Evolutionary conservation across 2,888 invertebrate species (phyloP).

Genomic region (Linnaemya tessellans): DNA sequence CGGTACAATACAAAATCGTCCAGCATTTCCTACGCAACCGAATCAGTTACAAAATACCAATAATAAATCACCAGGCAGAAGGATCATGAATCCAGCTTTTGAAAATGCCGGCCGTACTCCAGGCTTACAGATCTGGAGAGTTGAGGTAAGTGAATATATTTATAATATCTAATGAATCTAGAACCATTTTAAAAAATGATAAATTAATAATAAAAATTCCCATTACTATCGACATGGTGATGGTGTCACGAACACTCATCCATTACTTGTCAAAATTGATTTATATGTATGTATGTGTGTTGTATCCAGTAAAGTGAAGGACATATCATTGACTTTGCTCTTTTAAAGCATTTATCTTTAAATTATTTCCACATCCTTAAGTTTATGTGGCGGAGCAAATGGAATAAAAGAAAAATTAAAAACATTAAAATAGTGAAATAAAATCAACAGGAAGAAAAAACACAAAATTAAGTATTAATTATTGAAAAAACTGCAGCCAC

Average conservation of each 20-base stretch:
- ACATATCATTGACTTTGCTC: neutral
- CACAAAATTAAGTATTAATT: slow-evolving; percentile 66
- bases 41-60: slow-evolving; percentile 77
- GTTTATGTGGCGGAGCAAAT: slow-evolving; percentile 44
- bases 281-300: no score
- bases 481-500: slow-evolving; percentile 60
- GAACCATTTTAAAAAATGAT: no score
- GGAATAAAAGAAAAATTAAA: slow-evolving; percentile 29
- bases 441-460: slow-evolving; percentile 61
- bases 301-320: neutral
- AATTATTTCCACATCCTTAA: slow-evolving; percentile 64
- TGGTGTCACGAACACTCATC: no score
- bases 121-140: slow-evolving; percentile 83
- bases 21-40: slow-evolving; percentile 79
- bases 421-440: slow-evolving; percentile 54
- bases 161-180: no score
- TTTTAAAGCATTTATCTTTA: slow-evolving; percentile 26
- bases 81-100: slow-evolving; percentile 87
- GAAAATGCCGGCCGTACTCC: slow-evolving; percentile 79
- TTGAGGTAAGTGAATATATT: slow-evolving; percentile 92
- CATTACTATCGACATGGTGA: no score
- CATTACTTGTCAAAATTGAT: neutral
- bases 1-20: slow-evolving; percentile 79
- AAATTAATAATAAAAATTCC: no score
- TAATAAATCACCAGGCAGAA: slow-evolving; percentile 79